Base-by-base conservation (phyloP, 2,113 vertebrate genomes). In the Grus americana region DNA sequence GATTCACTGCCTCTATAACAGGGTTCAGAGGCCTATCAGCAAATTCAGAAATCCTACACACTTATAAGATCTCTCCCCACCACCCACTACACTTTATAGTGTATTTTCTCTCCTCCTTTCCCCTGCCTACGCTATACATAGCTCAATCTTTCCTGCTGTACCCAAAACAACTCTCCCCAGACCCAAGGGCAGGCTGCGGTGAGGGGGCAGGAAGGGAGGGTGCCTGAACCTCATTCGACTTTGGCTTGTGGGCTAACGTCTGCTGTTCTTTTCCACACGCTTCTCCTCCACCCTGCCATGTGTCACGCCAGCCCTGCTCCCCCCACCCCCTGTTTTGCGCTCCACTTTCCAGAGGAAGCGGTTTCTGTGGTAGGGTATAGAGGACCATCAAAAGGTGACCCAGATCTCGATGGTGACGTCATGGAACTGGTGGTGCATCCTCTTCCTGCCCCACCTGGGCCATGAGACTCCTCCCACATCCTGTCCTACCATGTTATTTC, bases 311-410 rank as follows among this genome's bases (percentile, higher is more conserved):
- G 92, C 79, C 26, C 79, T 42, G 59, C 84, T 72, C 44, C 63
- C 70, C 36, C 49, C 49, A 34, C 55, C 32, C 29, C 8, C 70
- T 79, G 12, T 63, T 47, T 10, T 6, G 68, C 17, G 29, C 92
- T 84, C 81, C 36, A 66, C 90, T 97, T 98, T 98, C 93, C 93
- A 98, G 92, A 98, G 98, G 98, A 98, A 96, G 98, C 36, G 98
- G 98, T 68, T 98, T 95, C 27, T 97, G 97, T 1, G 91, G 98
- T 29, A 2, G 9, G 40, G 8, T 7, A 3, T 9, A 40, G 96
- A 67, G 8, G 63, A 97, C 92, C 97, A 96, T 57, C 98, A 90
- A 58, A 98, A 63, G 80, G 12, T 88, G 97, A 90, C 97, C 97
- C 92, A 95, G 88, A 97, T 97, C 91, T 86, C 29, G 47, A 2